phyloP scores from a whole-genome alignment of 2,797 vertebrate genomes.

The Gastrophryne carolinensis region DNA sequence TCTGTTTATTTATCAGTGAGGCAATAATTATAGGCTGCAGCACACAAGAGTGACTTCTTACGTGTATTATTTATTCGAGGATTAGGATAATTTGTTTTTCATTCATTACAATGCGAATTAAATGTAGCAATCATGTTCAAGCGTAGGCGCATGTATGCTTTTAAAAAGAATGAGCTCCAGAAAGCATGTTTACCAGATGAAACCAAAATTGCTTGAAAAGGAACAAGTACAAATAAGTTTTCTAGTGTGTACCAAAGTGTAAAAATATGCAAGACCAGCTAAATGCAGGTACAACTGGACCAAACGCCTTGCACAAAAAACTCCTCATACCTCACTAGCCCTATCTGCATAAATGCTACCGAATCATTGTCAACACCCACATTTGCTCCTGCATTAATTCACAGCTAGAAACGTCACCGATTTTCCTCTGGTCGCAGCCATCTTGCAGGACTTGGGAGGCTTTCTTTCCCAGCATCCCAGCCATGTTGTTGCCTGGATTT shows the following conservation, averaged over 20 bases:
- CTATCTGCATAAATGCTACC: too few species aligned
- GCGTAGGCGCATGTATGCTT: neutral
- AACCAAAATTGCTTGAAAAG: neutral
- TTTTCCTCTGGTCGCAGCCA: too few species aligned
- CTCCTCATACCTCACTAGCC: too few species aligned
- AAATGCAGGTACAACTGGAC: too few species aligned
- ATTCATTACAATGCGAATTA: neutral
- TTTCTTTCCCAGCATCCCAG: too few species aligned
- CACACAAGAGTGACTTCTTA: neutral
- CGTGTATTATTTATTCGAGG: slow-evolving; percentile 21
- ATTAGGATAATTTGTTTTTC: slow-evolving; percentile 4
- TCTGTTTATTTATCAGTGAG: neutral
- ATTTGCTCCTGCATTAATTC: too few species aligned
- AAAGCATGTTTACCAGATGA: neutral
- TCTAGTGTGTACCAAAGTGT: neutral
- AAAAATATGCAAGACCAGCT: neutral
- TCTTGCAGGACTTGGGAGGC: too few species aligned
- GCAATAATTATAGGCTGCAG: slow-evolving; percentile 27
- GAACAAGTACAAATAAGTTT: neutral
- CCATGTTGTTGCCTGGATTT: too few species aligned
- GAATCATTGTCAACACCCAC: too few species aligned
- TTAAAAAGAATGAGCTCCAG: neutral
- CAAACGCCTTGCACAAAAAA: too few species aligned
- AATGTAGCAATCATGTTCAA: neutral
- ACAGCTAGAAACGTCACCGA: too few species aligned